Conservation (phyloP, 2,797 vertebrate genomes). For the Momotus momota region DNA sequence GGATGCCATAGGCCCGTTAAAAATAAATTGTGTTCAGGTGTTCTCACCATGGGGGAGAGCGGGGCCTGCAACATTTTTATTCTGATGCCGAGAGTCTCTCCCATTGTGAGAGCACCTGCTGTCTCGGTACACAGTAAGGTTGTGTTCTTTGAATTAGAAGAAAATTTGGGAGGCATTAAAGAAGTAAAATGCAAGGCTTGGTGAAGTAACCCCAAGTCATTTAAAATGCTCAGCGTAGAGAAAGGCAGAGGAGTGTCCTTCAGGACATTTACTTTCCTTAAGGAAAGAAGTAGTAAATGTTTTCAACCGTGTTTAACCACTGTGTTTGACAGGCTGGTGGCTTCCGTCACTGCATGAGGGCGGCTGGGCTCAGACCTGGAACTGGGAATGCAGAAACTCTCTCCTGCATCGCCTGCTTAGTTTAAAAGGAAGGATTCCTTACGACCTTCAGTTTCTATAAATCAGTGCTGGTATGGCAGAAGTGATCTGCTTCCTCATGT, state of each 20-base stretch:
- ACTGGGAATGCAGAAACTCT: not conserved
- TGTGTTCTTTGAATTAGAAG: not conserved
- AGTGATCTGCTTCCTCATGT: constrained; percentile 7
- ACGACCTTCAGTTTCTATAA: not conserved
- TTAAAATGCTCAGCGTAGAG: not conserved
- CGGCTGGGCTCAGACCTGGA: not conserved
- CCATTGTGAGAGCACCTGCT: not conserved
- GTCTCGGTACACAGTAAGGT: not conserved
- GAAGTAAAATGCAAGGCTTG: not conserved
- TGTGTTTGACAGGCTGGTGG: not conserved
- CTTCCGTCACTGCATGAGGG: not conserved
- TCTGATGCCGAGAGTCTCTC: not conserved
- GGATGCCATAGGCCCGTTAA: not conserved
- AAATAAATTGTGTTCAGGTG: not conserved
- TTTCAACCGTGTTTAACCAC: not conserved
- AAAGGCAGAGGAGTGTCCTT: not conserved
- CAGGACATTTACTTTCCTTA: not conserved
- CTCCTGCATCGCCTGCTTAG: not conserved
- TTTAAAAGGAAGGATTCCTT: not conserved
- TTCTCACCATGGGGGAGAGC: not conserved
- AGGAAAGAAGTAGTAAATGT: not conserved
- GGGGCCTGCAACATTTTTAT: not conserved
- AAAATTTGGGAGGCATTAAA: not conserved
- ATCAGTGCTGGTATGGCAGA: not conserved
- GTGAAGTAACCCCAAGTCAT: not conserved